Evolutionary conservation across 2,888 invertebrate genomes (phyloP), one percentile per base, ranked within the genome.

Genomic region (Poecilobothrus nobilitatus): DNA sequence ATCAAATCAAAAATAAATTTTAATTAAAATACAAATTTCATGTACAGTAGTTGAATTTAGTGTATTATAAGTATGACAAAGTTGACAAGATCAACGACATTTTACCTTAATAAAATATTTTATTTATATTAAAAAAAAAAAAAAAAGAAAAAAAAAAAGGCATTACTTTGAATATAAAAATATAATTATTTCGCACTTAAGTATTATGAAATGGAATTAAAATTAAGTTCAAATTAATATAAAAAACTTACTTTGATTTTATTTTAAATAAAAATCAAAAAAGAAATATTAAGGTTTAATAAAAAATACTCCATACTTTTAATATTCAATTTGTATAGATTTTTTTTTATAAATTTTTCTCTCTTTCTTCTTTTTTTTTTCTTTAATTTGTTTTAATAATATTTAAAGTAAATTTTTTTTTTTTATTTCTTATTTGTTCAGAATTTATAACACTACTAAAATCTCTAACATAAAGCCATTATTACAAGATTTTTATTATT

Each of bases 321-420:
- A 64, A 67, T 66, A 33, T 66, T 66, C 65, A 34, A 66, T 65
- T 68, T 20, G n/a, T n/a, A n/a, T n/a, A n/a, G n/a, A n/a, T n/a
- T n/a, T 34, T 64, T 64, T 62, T 18, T n/a, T 63, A 22, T 37
- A 10, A 7, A 37, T 37, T 37, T 37, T 64, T 53, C 44, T 21
- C 64, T 44, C 27, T 64, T 61, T 66, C 66, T 63, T 44, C 33
- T 20, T 66, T 44, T 63, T 68, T 68, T 63, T 44, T 61, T 63
- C 15, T 61, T 33, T 27, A 67, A 67, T 63, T 18, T 34, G 27
- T 33, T 10, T 21, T 9, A 21, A 34, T 66, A 66, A 66, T 68
- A 66, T 68, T 62, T 37, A n/a, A n/a, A n/a, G n/a, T n/a, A n/a
- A n/a, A n/a, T n/a, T n/a, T n/a, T n/a, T n/a, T 63, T 22, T 62